Percentiles rank a stretch among this genome's conserved stretches.
Conservation (phyloP, 2,797 vertebrate species). For the Loriculus beryllinus region DNA sequence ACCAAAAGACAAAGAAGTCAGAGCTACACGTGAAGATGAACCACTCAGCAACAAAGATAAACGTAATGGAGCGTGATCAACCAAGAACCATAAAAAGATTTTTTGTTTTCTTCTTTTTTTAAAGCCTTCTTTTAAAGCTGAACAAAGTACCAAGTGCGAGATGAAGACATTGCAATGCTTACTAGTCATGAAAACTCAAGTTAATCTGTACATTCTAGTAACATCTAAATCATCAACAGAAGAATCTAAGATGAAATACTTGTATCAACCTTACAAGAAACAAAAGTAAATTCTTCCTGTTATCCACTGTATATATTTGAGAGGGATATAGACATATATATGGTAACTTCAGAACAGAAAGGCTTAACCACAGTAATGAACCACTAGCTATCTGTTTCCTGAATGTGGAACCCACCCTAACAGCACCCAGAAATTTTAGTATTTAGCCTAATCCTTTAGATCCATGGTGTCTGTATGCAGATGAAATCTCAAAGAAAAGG, state of each 20-base stretch:
- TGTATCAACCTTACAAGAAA: background rate
- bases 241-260: background rate
- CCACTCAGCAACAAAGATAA: background rate
- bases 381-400: background rate
- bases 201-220: background rate
- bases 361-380: background rate
- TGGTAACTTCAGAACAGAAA: background rate
- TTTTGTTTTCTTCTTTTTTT: background rate
- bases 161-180: background rate
- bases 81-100: background rate
- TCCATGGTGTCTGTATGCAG: background rate
- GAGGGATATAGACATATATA: accelerated
- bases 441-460: background rate
- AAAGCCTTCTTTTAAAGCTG: background rate
- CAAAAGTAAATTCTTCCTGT: background rate
- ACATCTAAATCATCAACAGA: background rate
- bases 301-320: background rate
- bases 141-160: background rate
- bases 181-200: background rate
- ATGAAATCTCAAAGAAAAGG: background rate
- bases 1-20: background rate
- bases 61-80: background rate
- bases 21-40: background rate
- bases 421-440: background rate
- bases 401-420: accelerated